phyloP scores from a whole-genome alignment of 2,113 vertebrate species.

The Corythornis madagascariensis region DNA sequence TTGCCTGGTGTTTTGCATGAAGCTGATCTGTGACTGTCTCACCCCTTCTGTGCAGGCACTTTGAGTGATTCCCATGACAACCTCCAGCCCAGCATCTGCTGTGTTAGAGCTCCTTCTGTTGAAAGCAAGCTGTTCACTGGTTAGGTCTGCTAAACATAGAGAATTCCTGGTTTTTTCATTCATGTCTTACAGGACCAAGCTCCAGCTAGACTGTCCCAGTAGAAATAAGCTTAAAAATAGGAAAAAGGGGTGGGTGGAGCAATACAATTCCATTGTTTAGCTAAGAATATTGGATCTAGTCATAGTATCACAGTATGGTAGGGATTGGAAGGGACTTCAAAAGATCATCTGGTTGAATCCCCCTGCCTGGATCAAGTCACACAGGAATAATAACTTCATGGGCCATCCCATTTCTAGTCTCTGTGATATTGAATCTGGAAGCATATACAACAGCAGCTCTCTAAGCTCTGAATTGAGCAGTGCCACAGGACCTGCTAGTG shows the following conservation, averaged over 20 bases:
- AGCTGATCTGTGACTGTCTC: neutral
- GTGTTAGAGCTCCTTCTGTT: constrained; percentile 47
- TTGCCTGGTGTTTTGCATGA: neutral
- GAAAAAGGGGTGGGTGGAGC: neutral
- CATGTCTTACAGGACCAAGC: neutral
- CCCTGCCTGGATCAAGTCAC: too few relatives aligned
- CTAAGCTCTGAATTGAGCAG: too few relatives aligned
- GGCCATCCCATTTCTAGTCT: neutral
- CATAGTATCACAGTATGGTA: neutral
- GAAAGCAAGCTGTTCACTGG: neutral
- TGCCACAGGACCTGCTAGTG: neutral
- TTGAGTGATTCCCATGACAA: neutral
- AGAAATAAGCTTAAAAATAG: neutral
- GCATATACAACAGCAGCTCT: neutral
- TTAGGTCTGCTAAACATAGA: neutral
- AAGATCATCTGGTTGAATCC: too few relatives aligned
- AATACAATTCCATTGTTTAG: neutral
- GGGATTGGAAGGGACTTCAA: too few relatives aligned
- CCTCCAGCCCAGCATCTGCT: neutral
- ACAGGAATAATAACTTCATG: neutral
- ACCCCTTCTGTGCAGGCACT: neutral
- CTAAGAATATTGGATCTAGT: neutral
- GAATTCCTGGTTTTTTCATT: neutral
- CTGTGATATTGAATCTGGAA: neutral
- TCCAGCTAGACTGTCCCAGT: neutral